Base-by-base conservation (phyloP, 1,140 invertebrate species). In the Drosophila pachea region DNA sequence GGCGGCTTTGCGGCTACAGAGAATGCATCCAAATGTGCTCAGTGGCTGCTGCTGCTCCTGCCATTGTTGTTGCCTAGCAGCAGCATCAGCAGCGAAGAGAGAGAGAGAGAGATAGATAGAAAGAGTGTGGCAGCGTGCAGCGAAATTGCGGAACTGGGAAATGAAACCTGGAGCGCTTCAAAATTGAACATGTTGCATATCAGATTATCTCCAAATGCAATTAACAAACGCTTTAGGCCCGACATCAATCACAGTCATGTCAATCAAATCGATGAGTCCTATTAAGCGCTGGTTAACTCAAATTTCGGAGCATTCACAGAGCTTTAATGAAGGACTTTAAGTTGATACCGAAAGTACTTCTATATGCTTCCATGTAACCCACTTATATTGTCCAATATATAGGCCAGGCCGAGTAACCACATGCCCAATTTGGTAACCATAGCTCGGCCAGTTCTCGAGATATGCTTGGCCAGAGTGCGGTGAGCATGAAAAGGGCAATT, bases 1-100 rank as follows among this genome's bases (percentile, higher is more conserved):
- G 68, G 68, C 36, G 59, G 64, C 42, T 76, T 73, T 74, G 74
- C 31, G 75, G 75, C 74, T 69, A 63, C 65, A 68, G 29, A 31
- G 54, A 76, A 55, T 72, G 59, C 76, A 81, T 48, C 66, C 56
- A 64, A 73, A 68, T 68, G 60, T 59, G 62, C n/a, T 14, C 55
- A 45, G 55, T 16, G 32, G n/a, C 49, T 12, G 29, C 33, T 36
- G 43, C 42, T 53, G 54, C 12, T 36, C 54, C 14, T 59, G 7
- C 8, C 36, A n/a, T 58, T 55, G 62, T 56, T 50, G 53, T 56
- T 63, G 22, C 31, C 16, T n/a, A 31, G 54, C 33, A 61, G 42
- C 32, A 45, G 54, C 50, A 54, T 53, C n/a, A 58, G n/a, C 22
- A 65, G 16, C 16, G 43, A 22, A 7, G 42, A 43, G 2, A 40